These are phyloP conservation scores for Rhadinocentrus ornatus DNA, from an alignment of 2,797 vertebrate species.

Conservation along the genomic window DNA sequence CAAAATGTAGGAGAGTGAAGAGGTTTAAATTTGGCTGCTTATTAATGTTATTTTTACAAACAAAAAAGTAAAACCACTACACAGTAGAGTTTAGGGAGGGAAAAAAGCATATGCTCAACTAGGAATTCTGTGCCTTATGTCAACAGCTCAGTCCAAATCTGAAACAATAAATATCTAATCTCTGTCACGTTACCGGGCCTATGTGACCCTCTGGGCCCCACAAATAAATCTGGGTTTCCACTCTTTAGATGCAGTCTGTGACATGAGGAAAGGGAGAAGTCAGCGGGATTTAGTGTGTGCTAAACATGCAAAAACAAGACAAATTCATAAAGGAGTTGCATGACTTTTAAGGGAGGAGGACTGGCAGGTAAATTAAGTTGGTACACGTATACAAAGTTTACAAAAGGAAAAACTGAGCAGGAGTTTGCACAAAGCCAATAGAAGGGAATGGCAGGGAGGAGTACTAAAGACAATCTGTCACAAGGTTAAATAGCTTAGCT, in stretches of 20 bases:
- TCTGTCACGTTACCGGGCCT: constrained; percentile 57
- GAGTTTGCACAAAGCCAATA: background rate
- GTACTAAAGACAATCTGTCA: constrained; percentile 22
- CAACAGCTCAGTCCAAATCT: constrained; percentile 39
- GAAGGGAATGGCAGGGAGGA: background rate
- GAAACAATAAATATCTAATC: constrained; percentile 71
- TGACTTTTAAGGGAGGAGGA: background rate
- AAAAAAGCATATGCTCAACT: constrained; percentile 9
- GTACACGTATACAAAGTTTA: background rate
- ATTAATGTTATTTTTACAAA: background rate
- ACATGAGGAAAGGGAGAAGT: constrained; percentile 44
- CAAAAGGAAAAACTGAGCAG: background rate
- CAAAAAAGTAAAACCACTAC: constrained; percentile 5
- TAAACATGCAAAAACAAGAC: constrained; percentile 38
- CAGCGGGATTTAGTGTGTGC: constrained; percentile 44
- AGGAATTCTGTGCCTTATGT: constrained; percentile 44
- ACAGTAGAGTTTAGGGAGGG: background rate
- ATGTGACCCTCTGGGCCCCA: constrained; percentile 33
- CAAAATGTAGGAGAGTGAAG: background rate
- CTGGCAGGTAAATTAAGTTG: background rate
- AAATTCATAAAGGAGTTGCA: constrained; percentile 21
- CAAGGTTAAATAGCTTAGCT: constrained; percentile 37
- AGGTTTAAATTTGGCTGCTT: background rate
- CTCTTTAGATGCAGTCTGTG: constrained; percentile 15
- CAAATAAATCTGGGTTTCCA: constrained; percentile 50